Base-by-base conservation (phyloP, 2,113 vertebrate species). In the Leptocoma aspasia region DNA sequence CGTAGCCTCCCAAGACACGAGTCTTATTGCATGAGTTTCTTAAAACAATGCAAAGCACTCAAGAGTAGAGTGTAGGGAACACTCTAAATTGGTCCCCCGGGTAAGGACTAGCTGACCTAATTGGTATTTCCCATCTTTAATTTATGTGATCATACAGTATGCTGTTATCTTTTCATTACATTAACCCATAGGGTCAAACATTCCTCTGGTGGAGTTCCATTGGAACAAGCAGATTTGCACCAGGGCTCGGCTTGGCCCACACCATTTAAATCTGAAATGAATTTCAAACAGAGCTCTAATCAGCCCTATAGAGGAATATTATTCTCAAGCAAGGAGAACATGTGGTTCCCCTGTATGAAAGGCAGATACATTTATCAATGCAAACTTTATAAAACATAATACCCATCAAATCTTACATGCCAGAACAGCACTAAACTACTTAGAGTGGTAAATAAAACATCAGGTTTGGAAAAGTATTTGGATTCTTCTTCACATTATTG, bases 131-230 rank as follows among this genome's bases (percentile, higher is more conserved):
- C 93, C 88, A 96, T 95, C 82, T 94, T 96, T 96, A 97, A 96
- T 96, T 95, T 96, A 96, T 96, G 90, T 94, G 94, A 96, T 95
- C 94, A 96, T 94, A 96, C 65, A 78, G 88, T 90, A 65, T 84
- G 85, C 79, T 96, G 93, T 96, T 96, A 95, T 94, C 93, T 97
- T 96, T 96, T 96, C 92, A 96, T 96, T 96, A 94, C 92, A 90
- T 96, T 97, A 97, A 96, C 92, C 85, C 92, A 84, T 15, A 78
- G 93, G 95, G 94, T 96, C 94, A 95, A 95, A 53, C 79, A 60
- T 83, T 94, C 31, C 90, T 96, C 76, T 92, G 19, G 52, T 93
- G 42, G 90, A 94, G 82, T 24, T 96, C 76, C 85, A 78, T 17
- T 75, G 93, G 75, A 78, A 81, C 60, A 86, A 90, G 82, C 33